Base-by-base conservation (phyloP, 2,888 invertebrate species). In the Leptopilina drosophilae region DNA sequence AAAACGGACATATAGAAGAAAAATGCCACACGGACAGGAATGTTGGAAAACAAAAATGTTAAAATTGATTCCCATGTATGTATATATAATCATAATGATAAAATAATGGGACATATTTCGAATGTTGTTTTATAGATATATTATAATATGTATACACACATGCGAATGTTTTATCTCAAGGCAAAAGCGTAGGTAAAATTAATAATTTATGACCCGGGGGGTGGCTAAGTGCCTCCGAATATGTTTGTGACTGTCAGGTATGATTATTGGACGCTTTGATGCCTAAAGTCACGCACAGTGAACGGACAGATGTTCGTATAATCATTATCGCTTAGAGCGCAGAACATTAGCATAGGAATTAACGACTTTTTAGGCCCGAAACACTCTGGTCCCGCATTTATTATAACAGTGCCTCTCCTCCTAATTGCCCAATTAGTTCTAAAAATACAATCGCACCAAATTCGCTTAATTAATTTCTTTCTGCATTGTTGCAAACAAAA, bases 201-300 rank as follows among this genome's bases (percentile, higher is more conserved):
- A 56, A 73, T 82, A 81, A 83, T 83, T 83, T 81, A 83, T 81
- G 81, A 80, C 15, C 73, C 78, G 66, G 62, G 80, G 80, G 80
- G 83, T 84, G 80, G 80, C 77, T 80, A 53, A 53, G 73, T 73
- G 73, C 56, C 53, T 53, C 33, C 76, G 65, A 77, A 78, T 78
- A 84, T 84, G 82, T 84, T 82, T 84, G 82, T 82, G 83, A 80
- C 83, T 84, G 81, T 84, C 81, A 82, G 80, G 81, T 84, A 81
- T 81, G 81, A 84, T 84, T 79, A 84, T 84, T 80, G 80, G 76
- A 81, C 69, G 76, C 82, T 81, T 73, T 73, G 73, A 73, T 73
- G 73, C 53, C 56, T 73, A 33, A 56, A 73, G 73, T 56, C 73
- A 73, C 73, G 73, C 73, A 73, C 73, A 53, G 53, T 73, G 53